These are phyloP conservation scores for Microplitis deprimator DNA, from an alignment of 2,888 invertebrate genomes.

Conservation along the genomic window DNA sequence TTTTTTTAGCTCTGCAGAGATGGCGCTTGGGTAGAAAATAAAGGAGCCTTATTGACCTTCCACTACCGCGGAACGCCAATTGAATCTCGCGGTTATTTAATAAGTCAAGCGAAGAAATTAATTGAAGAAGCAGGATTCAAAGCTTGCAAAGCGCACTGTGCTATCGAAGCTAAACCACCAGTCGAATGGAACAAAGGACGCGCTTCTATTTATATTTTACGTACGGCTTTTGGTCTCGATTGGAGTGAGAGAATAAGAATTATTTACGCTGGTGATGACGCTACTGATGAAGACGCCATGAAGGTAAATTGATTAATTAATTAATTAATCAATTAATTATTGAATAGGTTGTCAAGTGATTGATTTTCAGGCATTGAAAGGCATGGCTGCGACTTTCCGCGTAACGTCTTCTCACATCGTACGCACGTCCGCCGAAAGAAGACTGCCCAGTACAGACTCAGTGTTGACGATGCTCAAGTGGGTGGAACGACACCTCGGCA, in stretches of 20 bases:
- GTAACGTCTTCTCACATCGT: slow-evolving; percentile 88
- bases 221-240: slow-evolving; percentile 91
- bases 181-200: slow-evolving; percentile 94
- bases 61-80: slow-evolving; percentile 89
- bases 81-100: slow-evolving; percentile 78
- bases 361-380: slow-evolving; percentile 82
- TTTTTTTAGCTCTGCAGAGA: slow-evolving; percentile 81
- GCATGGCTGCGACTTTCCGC: slow-evolving; percentile 94
- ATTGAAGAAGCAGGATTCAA: slow-evolving; percentile 85
- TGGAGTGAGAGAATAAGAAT: slow-evolving; percentile 93
- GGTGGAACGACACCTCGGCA: slow-evolving; percentile 88
- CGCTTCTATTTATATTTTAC: slow-evolving; percentile 90
- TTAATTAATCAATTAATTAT: slow-evolving; percentile 31
- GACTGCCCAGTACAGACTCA: slow-evolving; percentile 90
- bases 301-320: slow-evolving; percentile 74
- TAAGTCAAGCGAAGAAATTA: slow-evolving; percentile 80
- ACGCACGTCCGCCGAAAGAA: slow-evolving; percentile 88
- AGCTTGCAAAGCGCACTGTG: slow-evolving; percentile 86
- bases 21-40: slow-evolving; percentile 94
- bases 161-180: slow-evolving; percentile 91
- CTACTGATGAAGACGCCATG: slow-evolving; percentile 93
- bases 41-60: slow-evolving; percentile 88
- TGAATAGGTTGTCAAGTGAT: slow-evolving; percentile 22
- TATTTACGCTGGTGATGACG: slow-evolving; percentile 91
- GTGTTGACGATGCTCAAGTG: slow-evolving; percentile 91